Evolutionary conservation across 2,797 vertebrate genomes (phyloP).

Genomic region (Schizopygopsis pylzovi): DNA sequence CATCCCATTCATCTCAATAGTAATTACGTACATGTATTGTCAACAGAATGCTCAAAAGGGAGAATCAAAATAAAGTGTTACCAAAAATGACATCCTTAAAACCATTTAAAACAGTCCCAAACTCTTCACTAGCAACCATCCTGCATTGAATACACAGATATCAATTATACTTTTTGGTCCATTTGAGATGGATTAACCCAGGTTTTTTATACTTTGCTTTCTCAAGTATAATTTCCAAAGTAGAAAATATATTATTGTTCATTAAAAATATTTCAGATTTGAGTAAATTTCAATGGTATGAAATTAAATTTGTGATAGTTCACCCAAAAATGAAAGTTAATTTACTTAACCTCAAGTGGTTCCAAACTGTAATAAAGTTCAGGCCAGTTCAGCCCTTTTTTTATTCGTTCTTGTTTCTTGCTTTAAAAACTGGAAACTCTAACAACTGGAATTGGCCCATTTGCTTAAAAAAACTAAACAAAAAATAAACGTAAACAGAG

Average conservation of each 20-base stretch:
- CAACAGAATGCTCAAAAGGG: too few relatives aligned
- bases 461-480: too few relatives aligned
- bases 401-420: too few relatives aligned
- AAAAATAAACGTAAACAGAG: too few relatives aligned
- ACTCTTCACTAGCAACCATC: background rate
- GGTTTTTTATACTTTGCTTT: background rate
- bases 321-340: background rate
- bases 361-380: too few relatives aligned
- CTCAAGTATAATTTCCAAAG: background rate
- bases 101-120: background rate
- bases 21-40: background rate
- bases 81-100: background rate
- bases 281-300: background rate
- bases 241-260: background rate
- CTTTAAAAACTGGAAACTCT: too few relatives aligned
- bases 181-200: background rate
- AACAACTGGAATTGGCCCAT: too few relatives aligned
- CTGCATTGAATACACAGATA: background rate
- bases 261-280: background rate
- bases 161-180: background rate
- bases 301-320: background rate
- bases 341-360: too few relatives aligned
- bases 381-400: too few relatives aligned
- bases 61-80: background rate
- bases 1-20: background rate